phyloP scores from a whole-genome alignment of 2,113 vertebrate species.

The Rhagologus leucostigma region DNA sequence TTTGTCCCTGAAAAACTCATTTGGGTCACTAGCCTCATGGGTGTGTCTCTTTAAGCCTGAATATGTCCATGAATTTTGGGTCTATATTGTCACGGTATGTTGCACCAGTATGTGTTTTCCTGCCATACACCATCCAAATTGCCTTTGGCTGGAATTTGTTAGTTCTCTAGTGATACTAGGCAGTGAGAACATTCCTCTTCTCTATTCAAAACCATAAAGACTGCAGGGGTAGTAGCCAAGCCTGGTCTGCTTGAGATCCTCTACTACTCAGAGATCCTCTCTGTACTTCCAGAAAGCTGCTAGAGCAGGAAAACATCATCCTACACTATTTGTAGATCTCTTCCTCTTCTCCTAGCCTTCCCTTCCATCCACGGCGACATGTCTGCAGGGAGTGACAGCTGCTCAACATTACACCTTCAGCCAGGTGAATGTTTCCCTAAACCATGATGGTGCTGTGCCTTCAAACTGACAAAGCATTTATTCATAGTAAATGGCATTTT shows the following conservation, averaged over 20 bases:
- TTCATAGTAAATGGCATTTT: slow-evolving; percentile 21
- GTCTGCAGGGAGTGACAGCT: background rate
- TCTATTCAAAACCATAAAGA: background rate
- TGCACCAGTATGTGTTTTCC: background rate
- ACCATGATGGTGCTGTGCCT: background rate
- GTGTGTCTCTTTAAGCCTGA: background rate
- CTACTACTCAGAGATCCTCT: background rate
- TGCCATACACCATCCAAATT: background rate
- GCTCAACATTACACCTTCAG: background rate
- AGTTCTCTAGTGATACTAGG: background rate
- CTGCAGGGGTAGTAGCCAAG: background rate
- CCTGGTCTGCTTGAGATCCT: background rate
- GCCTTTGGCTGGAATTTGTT: background rate
- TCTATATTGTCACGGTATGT: background rate
- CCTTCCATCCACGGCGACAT: background rate
- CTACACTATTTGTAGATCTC: background rate
- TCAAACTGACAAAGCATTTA: background rate
- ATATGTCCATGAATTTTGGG: background rate
- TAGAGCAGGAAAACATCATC: background rate
- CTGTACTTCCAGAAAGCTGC: background rate
- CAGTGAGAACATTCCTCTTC: background rate
- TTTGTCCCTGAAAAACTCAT: background rate
- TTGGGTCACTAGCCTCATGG: background rate
- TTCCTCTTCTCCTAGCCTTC: background rate
- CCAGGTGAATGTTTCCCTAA: background rate